A percentile compares a stretch with the other conserved stretches of the same genome.
Conservation (phyloP, 2,113 vertebrate genomes). For the Prunella fulvescens region DNA sequence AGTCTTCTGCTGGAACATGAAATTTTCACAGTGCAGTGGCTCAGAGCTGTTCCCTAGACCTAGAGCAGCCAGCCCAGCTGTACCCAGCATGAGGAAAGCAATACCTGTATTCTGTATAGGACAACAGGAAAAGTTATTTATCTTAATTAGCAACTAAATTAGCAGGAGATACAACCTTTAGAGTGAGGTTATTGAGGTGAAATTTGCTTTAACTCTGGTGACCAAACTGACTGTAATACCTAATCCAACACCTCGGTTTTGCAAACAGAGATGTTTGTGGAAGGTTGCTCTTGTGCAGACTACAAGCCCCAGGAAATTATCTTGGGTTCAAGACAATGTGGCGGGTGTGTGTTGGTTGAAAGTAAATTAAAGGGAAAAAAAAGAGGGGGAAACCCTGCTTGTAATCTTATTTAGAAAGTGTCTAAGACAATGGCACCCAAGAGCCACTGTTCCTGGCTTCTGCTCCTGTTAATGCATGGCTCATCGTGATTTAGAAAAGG, state of each 20-base stretch:
- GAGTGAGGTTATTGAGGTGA: not conserved
- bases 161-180: not conserved
- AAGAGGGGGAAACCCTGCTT: not conserved
- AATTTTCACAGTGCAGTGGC: not conserved
- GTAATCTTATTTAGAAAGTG: not conserved
- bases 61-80: not conserved
- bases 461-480: not conserved
- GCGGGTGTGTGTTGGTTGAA: rapidly evolving
- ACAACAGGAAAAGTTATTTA: not conserved
- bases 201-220: not conserved
- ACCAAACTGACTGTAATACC: not conserved
- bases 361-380: not conserved
- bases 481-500: rapidly evolving
- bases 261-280: not conserved
- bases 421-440: rapidly evolving
- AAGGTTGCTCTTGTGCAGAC: rapidly evolving
- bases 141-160: not conserved
- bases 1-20: not conserved
- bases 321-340: not conserved
- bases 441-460: not conserved
- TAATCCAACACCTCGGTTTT: not conserved
- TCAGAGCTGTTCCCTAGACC: not conserved
- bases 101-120: not conserved
- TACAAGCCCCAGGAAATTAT: not conserved
- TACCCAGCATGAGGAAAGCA: not conserved